Percentiles rank a stretch among this genome's conserved stretches.
phyloP scores from a whole-genome alignment of 2,888 invertebrate species.

The Pogonocherus hispidulus region DNA sequence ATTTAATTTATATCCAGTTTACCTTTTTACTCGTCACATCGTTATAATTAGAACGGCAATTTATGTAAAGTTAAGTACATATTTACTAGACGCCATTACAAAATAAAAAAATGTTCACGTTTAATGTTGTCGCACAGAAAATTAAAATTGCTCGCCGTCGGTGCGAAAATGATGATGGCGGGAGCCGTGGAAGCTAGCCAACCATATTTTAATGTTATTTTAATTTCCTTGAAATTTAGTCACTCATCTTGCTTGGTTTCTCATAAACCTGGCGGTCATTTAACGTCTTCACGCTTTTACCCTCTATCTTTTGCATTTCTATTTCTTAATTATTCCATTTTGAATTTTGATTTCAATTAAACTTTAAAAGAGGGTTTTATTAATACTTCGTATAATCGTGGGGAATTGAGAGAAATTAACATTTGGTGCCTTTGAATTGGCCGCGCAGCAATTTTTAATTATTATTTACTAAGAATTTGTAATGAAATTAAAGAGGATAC shows the following conservation, averaged over 20 bases:
- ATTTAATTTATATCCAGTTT: no score
- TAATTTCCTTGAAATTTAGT: slow-evolving; percentile 55
- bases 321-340: slow-evolving; percentile 62
- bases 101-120: neutral
- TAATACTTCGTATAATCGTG: slow-evolving; percentile 54
- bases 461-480: slow-evolving; percentile 22
- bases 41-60: neutral
- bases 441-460: slow-evolving; percentile 51
- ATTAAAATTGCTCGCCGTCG: slow-evolving; percentile 29
- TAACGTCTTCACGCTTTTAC: slow-evolving; percentile 46
- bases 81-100: slow-evolving; percentile 5
- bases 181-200: slow-evolving; percentile 49
- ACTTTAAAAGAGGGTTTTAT: slow-evolving; percentile 58
- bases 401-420: slow-evolving; percentile 51
- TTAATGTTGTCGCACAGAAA: slow-evolving; percentile 28
- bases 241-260: slow-evolving; percentile 54
- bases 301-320: slow-evolving; percentile 55
- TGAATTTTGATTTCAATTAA: slow-evolving; percentile 64
- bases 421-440: slow-evolving; percentile 56
- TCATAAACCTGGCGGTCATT: slow-evolving; percentile 57
- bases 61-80: neutral
- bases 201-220: slow-evolving; percentile 57
- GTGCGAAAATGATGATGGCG: slow-evolving; percentile 35
- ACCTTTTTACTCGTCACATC: no score
- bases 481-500: neutral